These are phyloP conservation scores for Scaptomyza caliginosa DNA, from an alignment of 2,888 invertebrate species.

Conservation along the genomic window DNA sequence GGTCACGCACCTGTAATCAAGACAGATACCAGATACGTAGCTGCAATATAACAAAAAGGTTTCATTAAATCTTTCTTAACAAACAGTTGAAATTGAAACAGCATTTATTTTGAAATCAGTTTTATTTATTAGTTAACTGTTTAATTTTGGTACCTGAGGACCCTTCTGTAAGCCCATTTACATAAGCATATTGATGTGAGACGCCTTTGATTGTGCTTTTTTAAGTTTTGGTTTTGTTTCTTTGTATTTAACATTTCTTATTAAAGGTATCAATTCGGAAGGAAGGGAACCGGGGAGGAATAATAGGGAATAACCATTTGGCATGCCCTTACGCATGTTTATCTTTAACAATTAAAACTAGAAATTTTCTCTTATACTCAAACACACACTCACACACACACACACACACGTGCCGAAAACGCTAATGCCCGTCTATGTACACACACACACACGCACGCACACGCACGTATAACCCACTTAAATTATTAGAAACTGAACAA, in stretches of 20 bases:
- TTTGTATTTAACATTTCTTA: conserved; percentile 31
- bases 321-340: conserved; percentile 22
- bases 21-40: too few species aligned
- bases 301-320: background rate
- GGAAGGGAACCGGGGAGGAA: background rate
- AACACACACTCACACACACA: too few species aligned
- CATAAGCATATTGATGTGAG: background rate
- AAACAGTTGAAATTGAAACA: too few species aligned
- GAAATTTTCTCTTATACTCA: conserved; percentile 42
- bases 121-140: conserved; percentile 1
- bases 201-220: conserved; percentile 13
- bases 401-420: conserved; percentile 42
- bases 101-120: conserved; percentile 2
- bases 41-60: too few species aligned
- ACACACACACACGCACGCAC: conserved; percentile 55
- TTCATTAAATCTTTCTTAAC: too few species aligned
- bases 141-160: background rate
- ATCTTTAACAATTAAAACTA: conserved; percentile 75
- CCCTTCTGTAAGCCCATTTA: background rate
- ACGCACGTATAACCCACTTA: conserved; percentile 36
- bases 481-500: conserved; percentile 24
- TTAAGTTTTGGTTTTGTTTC: conserved; percentile 27
- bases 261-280: conserved; percentile 59
- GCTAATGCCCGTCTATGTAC: conserved; percentile 65
- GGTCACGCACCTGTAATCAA: conserved; percentile 31